phyloP scores from a whole-genome alignment of 1,140 invertebrate species.

The Nasonia vitripennis region DNA sequence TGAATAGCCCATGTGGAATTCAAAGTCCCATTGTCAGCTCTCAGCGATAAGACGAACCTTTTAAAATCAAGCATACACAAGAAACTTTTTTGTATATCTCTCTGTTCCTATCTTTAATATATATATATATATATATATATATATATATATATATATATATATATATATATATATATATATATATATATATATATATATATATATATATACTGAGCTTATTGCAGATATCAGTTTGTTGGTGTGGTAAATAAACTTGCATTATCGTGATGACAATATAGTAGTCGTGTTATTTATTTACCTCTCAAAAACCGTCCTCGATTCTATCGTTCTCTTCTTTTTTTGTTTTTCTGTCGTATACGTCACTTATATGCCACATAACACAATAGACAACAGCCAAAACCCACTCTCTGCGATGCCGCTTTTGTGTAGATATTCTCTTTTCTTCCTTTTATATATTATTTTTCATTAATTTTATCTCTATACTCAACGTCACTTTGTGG shows the following conservation, averaged over 20 bases:
- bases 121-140: constrained; percentile 6
- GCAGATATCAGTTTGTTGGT: constrained; percentile 69
- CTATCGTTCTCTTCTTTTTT: constrained; percentile 54
- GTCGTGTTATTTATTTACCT: constrained; percentile 74
- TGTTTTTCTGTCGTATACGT: constrained; percentile 6
- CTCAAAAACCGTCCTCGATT: constrained; percentile 56
- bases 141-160: constrained; percentile 45
- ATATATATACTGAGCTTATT: constrained; percentile 58
- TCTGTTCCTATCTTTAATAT: constrained; percentile 60
- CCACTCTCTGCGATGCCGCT: background rate
- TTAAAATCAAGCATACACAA: constrained; percentile 40
- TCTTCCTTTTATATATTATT: background rate
- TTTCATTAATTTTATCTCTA: background rate
- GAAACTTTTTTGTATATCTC: constrained; percentile 62
- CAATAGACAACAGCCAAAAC: background rate
- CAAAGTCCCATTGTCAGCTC: constrained; percentile 44
- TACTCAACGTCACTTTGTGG: constrained; percentile 15
- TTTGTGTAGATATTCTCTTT: background rate
- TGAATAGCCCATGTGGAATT: background rate
- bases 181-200: background rate
- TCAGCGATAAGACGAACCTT: constrained; percentile 28
- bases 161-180: constrained; percentile 48
- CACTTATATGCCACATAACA: constrained; percentile 17
- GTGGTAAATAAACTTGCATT: constrained; percentile 75
- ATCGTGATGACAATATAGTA: constrained; percentile 70